Conservation (phyloP, 2,113 vertebrate species). For the Aphyosemion australe region DNA sequence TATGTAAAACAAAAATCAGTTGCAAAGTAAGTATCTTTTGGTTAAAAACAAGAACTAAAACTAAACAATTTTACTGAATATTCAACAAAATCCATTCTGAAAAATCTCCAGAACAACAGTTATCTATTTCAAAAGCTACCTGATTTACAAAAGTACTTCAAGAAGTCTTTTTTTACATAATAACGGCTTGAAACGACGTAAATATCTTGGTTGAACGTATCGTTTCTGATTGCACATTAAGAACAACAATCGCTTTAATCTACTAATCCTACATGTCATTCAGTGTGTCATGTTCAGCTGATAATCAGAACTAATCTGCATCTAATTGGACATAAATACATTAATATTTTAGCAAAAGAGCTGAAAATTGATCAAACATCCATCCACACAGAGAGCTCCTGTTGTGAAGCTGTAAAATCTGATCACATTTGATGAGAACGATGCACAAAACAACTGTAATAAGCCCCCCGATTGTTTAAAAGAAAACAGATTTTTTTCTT, state of each 20-base stretch:
- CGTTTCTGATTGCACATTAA: background rate
- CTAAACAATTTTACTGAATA: no score
- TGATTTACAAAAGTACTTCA: no score
- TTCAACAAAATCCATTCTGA: no score
- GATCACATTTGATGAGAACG: constrained; percentile 16
- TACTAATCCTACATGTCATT: background rate
- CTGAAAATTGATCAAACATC: constrained; percentile 3
- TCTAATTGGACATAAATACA: constrained; percentile 2
- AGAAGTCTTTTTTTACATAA: no score
- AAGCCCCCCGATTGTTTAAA: constrained; percentile 9
- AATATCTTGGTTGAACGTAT: no score
- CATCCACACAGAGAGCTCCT: background rate
- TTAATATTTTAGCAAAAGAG: background rate
- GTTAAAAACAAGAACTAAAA: no score
- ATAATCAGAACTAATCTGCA: background rate
- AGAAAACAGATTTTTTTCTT: constrained; percentile 17
- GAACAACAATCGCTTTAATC: background rate
- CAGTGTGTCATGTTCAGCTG: background rate
- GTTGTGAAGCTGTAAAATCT: constrained; percentile 20
- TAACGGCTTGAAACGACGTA: no score
- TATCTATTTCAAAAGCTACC: no score
- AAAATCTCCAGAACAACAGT: no score
- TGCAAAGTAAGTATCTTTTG: no score
- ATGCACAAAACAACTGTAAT: constrained; percentile 28
- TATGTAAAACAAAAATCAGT: no score